phyloP scores from a whole-genome alignment of 2,113 vertebrate genomes.

The Spilogale gracilis region DNA sequence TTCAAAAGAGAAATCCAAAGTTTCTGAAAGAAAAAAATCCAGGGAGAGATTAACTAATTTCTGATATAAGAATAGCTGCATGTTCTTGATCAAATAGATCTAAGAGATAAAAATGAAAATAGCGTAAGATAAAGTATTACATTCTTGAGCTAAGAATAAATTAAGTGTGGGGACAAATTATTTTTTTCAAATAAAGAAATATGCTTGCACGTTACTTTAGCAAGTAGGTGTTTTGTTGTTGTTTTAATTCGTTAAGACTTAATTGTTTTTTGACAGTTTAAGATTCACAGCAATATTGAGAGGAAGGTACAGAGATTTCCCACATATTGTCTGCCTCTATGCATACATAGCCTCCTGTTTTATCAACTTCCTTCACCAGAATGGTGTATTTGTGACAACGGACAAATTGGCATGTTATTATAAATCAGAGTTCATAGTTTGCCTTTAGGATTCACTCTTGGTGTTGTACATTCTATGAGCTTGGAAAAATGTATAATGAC shows the following conservation, averaged over 20 bases:
- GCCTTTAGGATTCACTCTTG: not conserved
- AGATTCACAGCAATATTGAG: not conserved
- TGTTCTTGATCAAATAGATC: not conserved
- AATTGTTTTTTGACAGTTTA: not conserved
- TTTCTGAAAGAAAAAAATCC: not conserved
- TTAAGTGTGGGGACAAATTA: not conserved
- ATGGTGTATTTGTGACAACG: not conserved
- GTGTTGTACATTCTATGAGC: not conserved
- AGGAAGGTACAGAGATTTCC: not conserved
- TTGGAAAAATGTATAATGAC: not conserved
- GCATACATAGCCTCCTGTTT: not conserved
- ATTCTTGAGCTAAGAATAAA: not conserved
- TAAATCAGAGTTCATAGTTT: not conserved
- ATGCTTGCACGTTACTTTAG: not conserved
- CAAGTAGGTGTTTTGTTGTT: not conserved
- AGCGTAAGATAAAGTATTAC: not conserved
- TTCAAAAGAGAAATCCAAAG: not conserved
- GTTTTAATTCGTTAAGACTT: not conserved
- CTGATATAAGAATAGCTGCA: not conserved
- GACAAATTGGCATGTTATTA: not conserved
- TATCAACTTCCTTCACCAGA: not conserved
- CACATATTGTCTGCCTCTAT: not conserved
- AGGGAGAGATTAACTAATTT: not conserved
- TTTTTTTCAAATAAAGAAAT: conserved; percentile 21
- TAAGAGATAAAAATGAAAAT: not conserved